Evolutionary conservation across 2,113 vertebrate genomes (phyloP).

Genomic region (Zingel zingel): DNA sequence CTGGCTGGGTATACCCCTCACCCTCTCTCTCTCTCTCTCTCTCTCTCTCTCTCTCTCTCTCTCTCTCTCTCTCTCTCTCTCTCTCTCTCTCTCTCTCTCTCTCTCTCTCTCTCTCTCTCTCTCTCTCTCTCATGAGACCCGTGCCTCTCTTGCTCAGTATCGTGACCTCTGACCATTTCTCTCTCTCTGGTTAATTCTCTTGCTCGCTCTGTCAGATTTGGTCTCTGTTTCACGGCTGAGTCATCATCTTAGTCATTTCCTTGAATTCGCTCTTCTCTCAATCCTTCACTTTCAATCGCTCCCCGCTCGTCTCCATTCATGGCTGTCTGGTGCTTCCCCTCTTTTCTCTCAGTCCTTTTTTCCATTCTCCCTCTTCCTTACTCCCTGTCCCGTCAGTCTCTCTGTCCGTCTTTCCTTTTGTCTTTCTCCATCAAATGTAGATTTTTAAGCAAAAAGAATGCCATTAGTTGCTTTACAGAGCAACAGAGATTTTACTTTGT

Average conservation of each 20-base stretch:
- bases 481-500: neutral
- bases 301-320: slow-evolving; percentile 4
- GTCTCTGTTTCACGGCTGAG: slow-evolving; percentile 42
- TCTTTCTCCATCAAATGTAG: neutral
- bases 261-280: slow-evolving; percentile 43
- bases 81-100: slow-evolving; percentile 2
- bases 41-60: slow-evolving; percentile 2
- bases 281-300: slow-evolving; percentile 31
- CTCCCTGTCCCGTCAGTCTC: neutral
- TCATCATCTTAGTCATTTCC: slow-evolving; percentile 52
- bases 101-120: neutral
- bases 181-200: slow-evolving; percentile 28
- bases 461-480: neutral
- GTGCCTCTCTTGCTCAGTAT: neutral
- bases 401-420: neutral
- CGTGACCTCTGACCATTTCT: slow-evolving; percentile 31
- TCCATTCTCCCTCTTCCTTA: no score
- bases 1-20: slow-evolving; percentile 22
- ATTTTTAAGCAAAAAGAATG: neutral
- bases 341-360: neutral
- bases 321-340: neutral
- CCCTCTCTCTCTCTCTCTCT: neutral
- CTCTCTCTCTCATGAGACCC: slow-evolving; percentile 2
- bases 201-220: slow-evolving; percentile 44
- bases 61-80: neutral